Percentiles rank a stretch among this genome's conserved stretches.
Evolutionary conservation across 1,140 invertebrate genomes (phyloP).

Genomic region (Drosophila rhopaloa): DNA sequence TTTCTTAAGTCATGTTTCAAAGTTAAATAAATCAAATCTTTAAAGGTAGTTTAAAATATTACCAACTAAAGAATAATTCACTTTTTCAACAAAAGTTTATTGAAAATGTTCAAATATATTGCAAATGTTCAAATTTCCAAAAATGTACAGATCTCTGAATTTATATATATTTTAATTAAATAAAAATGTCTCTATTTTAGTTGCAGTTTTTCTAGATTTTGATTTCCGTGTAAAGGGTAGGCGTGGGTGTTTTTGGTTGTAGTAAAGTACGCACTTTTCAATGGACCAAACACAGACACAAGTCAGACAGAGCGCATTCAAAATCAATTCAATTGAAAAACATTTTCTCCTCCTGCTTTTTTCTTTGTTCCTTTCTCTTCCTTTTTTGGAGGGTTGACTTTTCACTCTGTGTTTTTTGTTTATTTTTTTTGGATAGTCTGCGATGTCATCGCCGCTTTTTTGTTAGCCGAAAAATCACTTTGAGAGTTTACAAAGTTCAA

Average conservation of each 20-base stretch:
- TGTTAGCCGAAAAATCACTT: constrained; percentile 55
- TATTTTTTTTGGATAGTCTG: constrained; percentile 21
- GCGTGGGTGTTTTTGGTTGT: background rate
- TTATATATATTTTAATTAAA: too few relatives aligned
- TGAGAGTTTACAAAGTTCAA: constrained; percentile 57
- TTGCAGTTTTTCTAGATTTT: background rate
- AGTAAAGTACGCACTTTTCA: constrained; percentile 69
- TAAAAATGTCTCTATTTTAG: background rate
- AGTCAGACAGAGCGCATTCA: constrained; percentile 69
- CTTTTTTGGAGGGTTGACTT: constrained; percentile 37
- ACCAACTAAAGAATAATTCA: too few relatives aligned
- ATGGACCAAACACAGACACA: constrained; percentile 63
- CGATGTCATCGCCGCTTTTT: constrained; percentile 43
- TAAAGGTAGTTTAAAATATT: too few relatives aligned
- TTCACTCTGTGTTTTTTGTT: constrained; percentile 9
- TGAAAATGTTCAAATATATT: too few relatives aligned
- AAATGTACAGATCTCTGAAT: too few relatives aligned
- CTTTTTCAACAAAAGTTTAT: too few relatives aligned
- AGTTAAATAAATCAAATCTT: background rate
- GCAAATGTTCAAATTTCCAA: too few relatives aligned
- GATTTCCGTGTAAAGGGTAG: constrained; percentile 7
- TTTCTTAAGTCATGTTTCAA: background rate
- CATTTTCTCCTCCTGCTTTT: constrained; percentile 51
- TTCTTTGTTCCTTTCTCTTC: background rate
- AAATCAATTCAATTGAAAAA: constrained; percentile 82